A percentile compares a stretch with the other conserved stretches of the same genome.
Conservation (phyloP, 2,888 invertebrate species). For the Clanis bilineata region DNA sequence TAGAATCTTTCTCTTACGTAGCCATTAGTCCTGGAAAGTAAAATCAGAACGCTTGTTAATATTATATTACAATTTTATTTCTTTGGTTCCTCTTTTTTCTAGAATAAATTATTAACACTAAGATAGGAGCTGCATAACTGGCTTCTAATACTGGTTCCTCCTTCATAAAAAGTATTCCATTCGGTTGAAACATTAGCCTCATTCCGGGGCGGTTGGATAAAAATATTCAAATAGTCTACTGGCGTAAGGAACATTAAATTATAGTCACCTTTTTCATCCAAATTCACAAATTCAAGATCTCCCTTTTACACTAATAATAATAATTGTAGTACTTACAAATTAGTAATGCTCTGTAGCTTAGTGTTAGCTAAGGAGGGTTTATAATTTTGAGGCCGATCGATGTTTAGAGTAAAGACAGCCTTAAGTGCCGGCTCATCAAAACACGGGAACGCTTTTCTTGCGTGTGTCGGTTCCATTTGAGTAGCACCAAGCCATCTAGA, state of each 20-base stretch:
- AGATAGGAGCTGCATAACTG: background rate
- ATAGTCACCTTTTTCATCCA: too few species aligned
- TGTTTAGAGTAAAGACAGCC: conserved; percentile 69
- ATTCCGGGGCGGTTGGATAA: too few species aligned
- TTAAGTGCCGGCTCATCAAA: conserved; percentile 85
- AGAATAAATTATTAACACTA: background rate
- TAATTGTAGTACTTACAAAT: conserved; percentile 50
- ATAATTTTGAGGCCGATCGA: conserved; percentile 60
- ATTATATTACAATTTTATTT: background rate
- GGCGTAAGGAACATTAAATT: too few species aligned
- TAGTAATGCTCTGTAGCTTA: conserved; percentile 40
- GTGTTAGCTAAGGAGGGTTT: conserved; percentile 62
- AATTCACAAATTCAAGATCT: too few species aligned
- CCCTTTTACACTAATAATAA: too few species aligned
- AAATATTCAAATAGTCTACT: too few species aligned
- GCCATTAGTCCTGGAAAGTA: conserved; percentile 72
- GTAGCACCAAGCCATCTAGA: conserved; percentile 85
- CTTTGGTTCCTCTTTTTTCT: background rate
- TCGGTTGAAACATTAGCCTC: too few species aligned
- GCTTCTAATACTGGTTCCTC: too few species aligned
- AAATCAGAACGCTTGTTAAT: background rate
- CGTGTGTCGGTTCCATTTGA: conserved; percentile 86
- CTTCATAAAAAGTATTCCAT: too few species aligned
- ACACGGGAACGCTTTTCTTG: conserved; percentile 89
- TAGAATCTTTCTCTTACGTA: conserved; percentile 84